A percentile compares a stretch with the other conserved stretches of the same genome.
Conservation (phyloP, 2,888 invertebrate species). For the Drosophila formosana region DNA sequence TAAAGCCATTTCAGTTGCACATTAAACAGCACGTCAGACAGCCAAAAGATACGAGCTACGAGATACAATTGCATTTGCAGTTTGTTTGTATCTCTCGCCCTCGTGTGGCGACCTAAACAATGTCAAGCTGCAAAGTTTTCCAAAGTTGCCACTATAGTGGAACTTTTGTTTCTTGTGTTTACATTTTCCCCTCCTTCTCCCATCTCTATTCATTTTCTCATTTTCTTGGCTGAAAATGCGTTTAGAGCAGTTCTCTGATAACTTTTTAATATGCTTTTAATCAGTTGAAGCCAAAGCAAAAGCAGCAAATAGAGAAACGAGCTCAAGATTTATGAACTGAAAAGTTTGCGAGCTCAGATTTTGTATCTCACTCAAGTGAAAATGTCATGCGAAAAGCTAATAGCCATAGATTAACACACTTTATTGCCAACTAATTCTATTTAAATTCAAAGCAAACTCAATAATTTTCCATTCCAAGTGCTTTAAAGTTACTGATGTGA, state of each 20-base stretch:
- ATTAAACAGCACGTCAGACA: conserved; percentile 62
- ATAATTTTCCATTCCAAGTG: background rate
- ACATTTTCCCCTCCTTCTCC: background rate
- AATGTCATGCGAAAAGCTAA: conserved; percentile 2
- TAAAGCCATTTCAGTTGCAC: conserved; percentile 77
- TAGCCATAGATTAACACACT: background rate
- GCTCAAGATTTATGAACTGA: conserved; percentile 50
- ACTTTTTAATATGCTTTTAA: conserved; percentile 77
- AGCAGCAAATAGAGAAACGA: conserved; percentile 26
- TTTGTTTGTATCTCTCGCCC: conserved; percentile 33
- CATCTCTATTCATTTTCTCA: conserved; percentile 19
- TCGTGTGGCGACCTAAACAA: conserved; percentile 30
- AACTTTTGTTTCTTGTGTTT: conserved; percentile 40
- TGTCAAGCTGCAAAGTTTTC: conserved; percentile 57
- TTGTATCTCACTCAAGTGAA: background rate
- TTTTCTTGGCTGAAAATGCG: conserved; percentile 47
- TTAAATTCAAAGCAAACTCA: background rate
- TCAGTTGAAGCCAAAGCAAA: conserved; percentile 50
- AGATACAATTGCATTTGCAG: conserved; percentile 55
- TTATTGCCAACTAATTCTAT: background rate
- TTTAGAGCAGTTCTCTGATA: conserved; percentile 63
- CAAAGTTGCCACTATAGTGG: conserved; percentile 19
- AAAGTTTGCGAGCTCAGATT: conserved; percentile 30
- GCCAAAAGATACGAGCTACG: conserved; percentile 50
- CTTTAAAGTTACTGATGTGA: too few relatives aligned